A percentile compares a stretch with the other conserved stretches of the same genome.
Conservation (phyloP, 2,113 vertebrate genomes). For the Carassius carassius region DNA sequence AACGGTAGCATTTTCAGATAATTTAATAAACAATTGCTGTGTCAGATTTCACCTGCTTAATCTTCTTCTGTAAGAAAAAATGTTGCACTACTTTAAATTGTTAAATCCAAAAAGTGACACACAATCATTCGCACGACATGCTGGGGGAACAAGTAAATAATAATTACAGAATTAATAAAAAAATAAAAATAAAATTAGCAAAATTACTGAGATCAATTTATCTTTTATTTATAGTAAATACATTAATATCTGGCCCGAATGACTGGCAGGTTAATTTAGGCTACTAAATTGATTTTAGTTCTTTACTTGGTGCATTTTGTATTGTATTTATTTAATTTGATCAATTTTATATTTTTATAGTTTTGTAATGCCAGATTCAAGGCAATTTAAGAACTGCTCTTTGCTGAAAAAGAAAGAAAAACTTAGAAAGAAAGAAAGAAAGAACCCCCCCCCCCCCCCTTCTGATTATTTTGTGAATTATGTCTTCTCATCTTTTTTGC, state of each 20-base stretch:
- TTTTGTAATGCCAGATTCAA: neutral
- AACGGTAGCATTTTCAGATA: no score
- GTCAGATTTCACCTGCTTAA: neutral
- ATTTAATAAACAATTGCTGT: no score
- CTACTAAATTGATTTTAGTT: neutral
- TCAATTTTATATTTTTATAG: neutral
- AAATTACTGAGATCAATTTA: neutral
- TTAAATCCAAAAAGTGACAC: neutral
- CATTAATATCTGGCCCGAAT: neutral
- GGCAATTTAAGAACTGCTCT: neutral
- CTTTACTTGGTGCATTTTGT: neutral
- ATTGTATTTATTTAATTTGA: neutral
- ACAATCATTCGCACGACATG: neutral
- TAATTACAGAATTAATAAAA: neutral
- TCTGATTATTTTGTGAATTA: neutral
- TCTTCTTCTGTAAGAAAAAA: neutral
- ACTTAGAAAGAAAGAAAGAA: no score
- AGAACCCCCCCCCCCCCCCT: no score
- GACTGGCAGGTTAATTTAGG: neutral
- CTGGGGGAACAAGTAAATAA: neutral
- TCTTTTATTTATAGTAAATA: neutral
- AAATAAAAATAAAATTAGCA: neutral
- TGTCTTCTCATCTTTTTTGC: constrained; percentile 24
- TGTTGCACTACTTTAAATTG: neutral
- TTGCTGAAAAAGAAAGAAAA: no score